phyloP scores from a whole-genome alignment of 1,140 invertebrate genomes.

The Lasioglossum baleicum region DNA sequence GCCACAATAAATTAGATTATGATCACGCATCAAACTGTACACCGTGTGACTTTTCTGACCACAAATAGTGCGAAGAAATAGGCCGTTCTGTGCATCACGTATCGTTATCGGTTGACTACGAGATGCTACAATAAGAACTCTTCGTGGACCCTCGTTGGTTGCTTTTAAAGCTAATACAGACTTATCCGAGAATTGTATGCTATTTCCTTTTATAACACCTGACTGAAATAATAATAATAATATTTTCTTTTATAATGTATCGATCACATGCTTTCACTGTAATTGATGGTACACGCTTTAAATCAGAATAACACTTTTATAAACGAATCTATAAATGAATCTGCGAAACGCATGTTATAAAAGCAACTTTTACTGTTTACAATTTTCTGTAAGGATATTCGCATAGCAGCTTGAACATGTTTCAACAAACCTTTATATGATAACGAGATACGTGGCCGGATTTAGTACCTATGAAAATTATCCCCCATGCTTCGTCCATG shows the following conservation, averaged over 20 bases:
- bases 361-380: too few relatives aligned
- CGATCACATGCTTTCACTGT: too few relatives aligned
- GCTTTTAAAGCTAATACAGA: constrained; percentile 84
- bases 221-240: constrained; percentile 71
- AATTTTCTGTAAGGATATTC: too few relatives aligned
- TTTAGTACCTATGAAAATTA: constrained; percentile 83
- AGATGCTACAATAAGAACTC: constrained; percentile 84
- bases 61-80: constrained; percentile 82
- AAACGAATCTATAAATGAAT: too few relatives aligned
- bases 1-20: constrained; percentile 84
- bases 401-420: not conserved
- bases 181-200: constrained; percentile 82
- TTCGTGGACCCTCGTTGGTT: constrained; percentile 84
- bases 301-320: too few relatives aligned
- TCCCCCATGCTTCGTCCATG: constrained; percentile 83
- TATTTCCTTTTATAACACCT: constrained; percentile 80
- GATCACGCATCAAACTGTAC: constrained; percentile 83
- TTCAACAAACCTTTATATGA: constrained; percentile 81
- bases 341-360: too few relatives aligned
- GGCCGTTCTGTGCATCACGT: constrained; percentile 83
- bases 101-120: constrained; percentile 84
- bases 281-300: too few relatives aligned
- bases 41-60: constrained; percentile 83
- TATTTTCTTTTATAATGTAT: not conserved
- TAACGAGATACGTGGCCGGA: constrained; percentile 82